Evolutionary conservation across 2,888 invertebrate species (phyloP).

Genomic region (Gastracanthus pulcherrimus): DNA sequence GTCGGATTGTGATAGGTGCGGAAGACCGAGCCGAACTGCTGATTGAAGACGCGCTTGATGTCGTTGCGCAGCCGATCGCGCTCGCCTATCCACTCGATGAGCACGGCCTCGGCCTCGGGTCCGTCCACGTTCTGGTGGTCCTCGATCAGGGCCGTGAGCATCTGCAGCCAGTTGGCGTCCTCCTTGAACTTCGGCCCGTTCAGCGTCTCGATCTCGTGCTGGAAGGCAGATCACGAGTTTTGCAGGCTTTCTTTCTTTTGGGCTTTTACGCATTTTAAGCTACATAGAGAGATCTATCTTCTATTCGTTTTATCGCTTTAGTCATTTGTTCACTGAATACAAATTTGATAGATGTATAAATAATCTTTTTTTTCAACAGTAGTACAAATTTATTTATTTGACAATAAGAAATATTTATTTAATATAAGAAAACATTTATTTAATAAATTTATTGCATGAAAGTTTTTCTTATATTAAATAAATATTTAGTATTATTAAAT

Average conservation of each 20-base stretch:
- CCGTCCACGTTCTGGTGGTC: constrained; percentile 91
- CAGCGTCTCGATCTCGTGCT: constrained; percentile 95
- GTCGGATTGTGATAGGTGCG: constrained; percentile 98
- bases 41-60: constrained; percentile 95
- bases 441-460: too few relatives aligned
- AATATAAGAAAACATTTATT: too few relatives aligned
- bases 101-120: constrained; percentile 82
- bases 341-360: too few relatives aligned
- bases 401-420: too few relatives aligned
- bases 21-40: constrained; percentile 97
- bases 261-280: too few relatives aligned
- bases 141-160: constrained; percentile 93
- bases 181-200: constrained; percentile 91
- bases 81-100: constrained; percentile 89
- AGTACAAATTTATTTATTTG: too few relatives aligned
- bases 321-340: too few relatives aligned
- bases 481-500: too few relatives aligned
- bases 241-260: neutral
- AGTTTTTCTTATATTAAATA: too few relatives aligned
- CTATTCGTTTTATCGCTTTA: neutral
- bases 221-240: constrained; percentile 54
- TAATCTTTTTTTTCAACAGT: too few relatives aligned
- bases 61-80: constrained; percentile 88
- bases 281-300: neutral
- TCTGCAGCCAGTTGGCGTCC: constrained; percentile 94